Percentiles rank a stretch among this genome's conserved stretches.
Evolutionary conservation across 2,797 vertebrate genomes (phyloP).

Genomic region (Falco peregrinus): DNA sequence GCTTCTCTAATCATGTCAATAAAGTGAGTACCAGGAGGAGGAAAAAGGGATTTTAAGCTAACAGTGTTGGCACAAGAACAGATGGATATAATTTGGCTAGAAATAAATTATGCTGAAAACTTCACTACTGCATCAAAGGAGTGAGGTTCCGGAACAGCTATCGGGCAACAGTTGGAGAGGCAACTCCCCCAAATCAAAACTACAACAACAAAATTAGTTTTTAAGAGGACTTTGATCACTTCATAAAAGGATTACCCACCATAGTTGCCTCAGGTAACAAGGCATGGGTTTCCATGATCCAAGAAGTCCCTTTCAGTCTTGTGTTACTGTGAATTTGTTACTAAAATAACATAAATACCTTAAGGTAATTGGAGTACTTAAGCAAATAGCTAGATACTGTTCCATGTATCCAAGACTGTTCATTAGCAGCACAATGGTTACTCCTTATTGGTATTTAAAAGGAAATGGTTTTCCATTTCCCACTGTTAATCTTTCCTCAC

Average conservation of each 20-base stretch:
- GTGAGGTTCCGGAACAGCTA: not conserved
- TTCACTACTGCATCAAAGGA: not conserved
- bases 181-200: not conserved
- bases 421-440: not conserved
- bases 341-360: not conserved
- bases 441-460: conserved; percentile 9
- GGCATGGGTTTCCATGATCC: not conserved
- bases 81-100: not conserved
- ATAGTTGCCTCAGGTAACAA: not conserved
- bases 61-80: not conserved
- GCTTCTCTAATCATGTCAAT: not conserved
- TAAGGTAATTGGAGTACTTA: not conserved
- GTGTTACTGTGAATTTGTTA: not conserved
- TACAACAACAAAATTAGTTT: not conserved
- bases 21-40: not conserved
- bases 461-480: conserved; percentile 8
- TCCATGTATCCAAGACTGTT: not conserved
- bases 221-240: not conserved
- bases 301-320: not conserved
- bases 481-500: not conserved
- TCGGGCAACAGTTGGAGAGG: not conserved
- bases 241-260: not conserved
- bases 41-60: not conserved
- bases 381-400: not conserved
- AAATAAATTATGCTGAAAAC: not conserved